Conservation (phyloP, 1,140 invertebrate genomes). For the Cyclina sinensis region DNA sequence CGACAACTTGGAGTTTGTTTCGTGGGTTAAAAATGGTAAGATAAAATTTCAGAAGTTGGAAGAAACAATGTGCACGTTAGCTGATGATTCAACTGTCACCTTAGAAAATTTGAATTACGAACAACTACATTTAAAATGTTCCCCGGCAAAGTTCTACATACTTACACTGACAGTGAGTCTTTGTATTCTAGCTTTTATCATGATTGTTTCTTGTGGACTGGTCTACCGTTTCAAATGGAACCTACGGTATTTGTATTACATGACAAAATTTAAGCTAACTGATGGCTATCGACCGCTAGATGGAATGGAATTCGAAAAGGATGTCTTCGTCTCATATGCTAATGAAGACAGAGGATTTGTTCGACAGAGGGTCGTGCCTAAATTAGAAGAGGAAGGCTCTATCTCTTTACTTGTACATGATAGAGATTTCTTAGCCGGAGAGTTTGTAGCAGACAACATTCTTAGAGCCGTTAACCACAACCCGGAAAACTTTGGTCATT, state of each 20-base stretch:
- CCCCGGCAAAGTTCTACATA: neutral
- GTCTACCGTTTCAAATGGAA: constrained; percentile 57
- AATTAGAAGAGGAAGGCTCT: constrained; percentile 45
- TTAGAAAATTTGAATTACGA: neutral
- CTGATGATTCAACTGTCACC: neutral
- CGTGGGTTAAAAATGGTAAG: neutral
- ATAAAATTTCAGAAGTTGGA: neutral
- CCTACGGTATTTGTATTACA: constrained; percentile 60
- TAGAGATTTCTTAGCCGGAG: constrained; percentile 72
- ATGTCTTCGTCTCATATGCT: constrained; percentile 74
- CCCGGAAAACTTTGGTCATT: constrained; percentile 89
- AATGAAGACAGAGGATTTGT: constrained; percentile 68
- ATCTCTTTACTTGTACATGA: constrained; percentile 71
- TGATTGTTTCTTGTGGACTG: constrained; percentile 27
- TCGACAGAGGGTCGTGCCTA: neutral
- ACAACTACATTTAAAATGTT: neutral
- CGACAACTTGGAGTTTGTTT: neutral
- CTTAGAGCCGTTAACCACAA: constrained; percentile 88
- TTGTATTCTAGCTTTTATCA: neutral
- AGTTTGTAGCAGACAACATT: constrained; percentile 89
- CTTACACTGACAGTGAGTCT: neutral
- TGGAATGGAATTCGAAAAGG: constrained; percentile 48
- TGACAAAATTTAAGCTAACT: constrained; percentile 23
- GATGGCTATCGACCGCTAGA: neutral
- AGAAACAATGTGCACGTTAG: neutral